Conservation (phyloP, 2,113 vertebrate genomes). For the Urocitellus parryii region DNA sequence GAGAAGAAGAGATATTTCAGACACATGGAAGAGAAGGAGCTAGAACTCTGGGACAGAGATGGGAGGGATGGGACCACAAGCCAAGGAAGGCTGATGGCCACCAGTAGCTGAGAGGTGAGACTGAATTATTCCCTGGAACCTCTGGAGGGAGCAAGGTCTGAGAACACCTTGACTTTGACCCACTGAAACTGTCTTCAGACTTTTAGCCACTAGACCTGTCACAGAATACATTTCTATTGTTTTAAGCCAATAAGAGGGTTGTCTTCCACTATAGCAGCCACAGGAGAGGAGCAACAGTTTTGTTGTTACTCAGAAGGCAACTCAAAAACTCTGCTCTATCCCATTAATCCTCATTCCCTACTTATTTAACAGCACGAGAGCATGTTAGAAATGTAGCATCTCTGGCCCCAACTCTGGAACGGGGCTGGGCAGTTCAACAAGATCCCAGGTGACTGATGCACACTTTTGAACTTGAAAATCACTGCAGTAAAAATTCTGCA, state of each 20-base stretch:
- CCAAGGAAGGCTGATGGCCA: not conserved
- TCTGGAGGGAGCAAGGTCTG: not conserved
- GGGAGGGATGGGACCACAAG: not conserved
- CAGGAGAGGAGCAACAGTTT: not conserved
- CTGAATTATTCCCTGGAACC: not conserved
- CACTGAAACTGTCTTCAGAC: not conserved
- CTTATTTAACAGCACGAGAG: not conserved
- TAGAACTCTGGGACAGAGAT: not conserved
- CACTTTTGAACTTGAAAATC: not conserved
- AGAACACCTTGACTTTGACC: not conserved
- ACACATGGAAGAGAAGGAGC: not conserved
- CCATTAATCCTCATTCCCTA: not conserved
- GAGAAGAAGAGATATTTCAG: not conserved
- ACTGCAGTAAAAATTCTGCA: not conserved
- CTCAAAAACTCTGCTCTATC: not conserved
- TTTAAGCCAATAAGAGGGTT: not conserved
- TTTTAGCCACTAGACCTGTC: not conserved
- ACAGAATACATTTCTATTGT: not conserved
- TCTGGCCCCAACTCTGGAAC: not conserved
- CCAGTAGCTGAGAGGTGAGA: not conserved
- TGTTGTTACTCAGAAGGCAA: not conserved
- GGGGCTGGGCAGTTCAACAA: not conserved
- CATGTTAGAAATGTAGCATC: not conserved
- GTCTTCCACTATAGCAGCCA: not conserved
- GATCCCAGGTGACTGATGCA: not conserved